phyloP scores from a whole-genome alignment of 2,888 invertebrate species.

The Acrobasis consociella region DNA sequence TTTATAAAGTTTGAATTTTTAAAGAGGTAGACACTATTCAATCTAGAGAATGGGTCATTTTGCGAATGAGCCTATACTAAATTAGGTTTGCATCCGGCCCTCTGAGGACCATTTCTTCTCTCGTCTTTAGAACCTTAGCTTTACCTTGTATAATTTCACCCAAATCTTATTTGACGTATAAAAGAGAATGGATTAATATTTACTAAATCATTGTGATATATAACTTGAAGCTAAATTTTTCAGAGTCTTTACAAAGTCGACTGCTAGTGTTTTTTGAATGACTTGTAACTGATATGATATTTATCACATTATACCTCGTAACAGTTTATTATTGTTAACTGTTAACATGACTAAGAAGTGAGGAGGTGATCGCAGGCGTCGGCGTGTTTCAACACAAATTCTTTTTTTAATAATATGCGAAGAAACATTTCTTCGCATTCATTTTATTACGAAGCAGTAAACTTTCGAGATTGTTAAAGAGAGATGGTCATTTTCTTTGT shows the following conservation, averaged over 20 bases:
- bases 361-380: constrained; percentile 25
- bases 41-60: neutral
- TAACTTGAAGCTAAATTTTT: constrained; percentile 62
- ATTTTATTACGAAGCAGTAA: no score
- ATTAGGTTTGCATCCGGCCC: neutral
- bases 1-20: neutral
- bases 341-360: constrained; percentile 53
- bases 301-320: constrained; percentile 63
- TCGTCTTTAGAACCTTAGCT: constrained; percentile 4
- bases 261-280: constrained; percentile 65
- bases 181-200: constrained; percentile 40
- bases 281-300: constrained; percentile 56
- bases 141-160: constrained; percentile 12
- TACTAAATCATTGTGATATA: constrained; percentile 73
- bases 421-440: no score
- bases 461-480: no score
- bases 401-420: no score
- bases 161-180: neutral
- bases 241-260: constrained; percentile 72
- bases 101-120: no score
- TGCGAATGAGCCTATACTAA: neutral
- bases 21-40: neutral
- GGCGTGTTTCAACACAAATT: neutral
- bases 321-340: constrained; percentile 77
- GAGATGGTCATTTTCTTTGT: no score